Percentiles rank a stretch among this genome's conserved stretches.
Evolutionary conservation across 2,888 invertebrate genomes (phyloP).

Genomic region (Drosophila mettleri): DNA sequence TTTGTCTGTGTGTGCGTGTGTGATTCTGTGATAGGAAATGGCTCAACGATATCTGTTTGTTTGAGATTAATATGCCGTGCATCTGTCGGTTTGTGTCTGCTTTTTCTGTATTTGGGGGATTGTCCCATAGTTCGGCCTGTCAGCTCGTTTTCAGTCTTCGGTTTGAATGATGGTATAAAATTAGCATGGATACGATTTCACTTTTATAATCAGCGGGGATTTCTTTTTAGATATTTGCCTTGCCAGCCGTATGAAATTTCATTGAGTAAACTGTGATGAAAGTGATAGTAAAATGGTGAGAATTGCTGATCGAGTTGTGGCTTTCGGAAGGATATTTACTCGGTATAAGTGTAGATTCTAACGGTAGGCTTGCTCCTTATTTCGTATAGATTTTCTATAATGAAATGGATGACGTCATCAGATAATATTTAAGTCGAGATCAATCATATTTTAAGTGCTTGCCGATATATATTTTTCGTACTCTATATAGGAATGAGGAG

Average conservation of each 20-base stretch:
- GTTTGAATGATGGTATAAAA: conserved; percentile 72
- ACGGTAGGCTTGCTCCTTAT: too few relatives aligned
- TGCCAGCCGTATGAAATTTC: conserved; percentile 40
- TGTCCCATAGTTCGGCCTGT: conserved; percentile 57
- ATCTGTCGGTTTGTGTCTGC: conserved; percentile 76
- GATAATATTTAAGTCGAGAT: too few relatives aligned
- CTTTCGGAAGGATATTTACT: background rate
- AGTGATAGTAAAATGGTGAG: conserved; percentile 3
- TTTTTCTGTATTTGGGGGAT: conserved; percentile 25
- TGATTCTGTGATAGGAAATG: conserved; percentile 67
- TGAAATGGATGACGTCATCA: too few relatives aligned
- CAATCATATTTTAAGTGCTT: too few relatives aligned
- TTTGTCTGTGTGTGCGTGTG: conserved; percentile 14
- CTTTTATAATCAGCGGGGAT: conserved; percentile 57
- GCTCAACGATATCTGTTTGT: conserved; percentile 79
- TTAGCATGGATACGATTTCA: conserved; percentile 83
- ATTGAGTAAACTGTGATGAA: background rate
- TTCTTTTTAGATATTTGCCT: conserved; percentile 10
- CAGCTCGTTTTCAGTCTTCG: conserved; percentile 57
- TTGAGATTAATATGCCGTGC: conserved; percentile 83
- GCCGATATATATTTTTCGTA: too few relatives aligned
- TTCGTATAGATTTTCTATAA: background rate
- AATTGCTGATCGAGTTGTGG: background rate
- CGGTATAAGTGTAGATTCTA: too few relatives aligned
- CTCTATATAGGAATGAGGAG: too few relatives aligned